Base-by-base conservation (phyloP, 1,140 invertebrate genomes). In the Leptopilina clavipes region DNA sequence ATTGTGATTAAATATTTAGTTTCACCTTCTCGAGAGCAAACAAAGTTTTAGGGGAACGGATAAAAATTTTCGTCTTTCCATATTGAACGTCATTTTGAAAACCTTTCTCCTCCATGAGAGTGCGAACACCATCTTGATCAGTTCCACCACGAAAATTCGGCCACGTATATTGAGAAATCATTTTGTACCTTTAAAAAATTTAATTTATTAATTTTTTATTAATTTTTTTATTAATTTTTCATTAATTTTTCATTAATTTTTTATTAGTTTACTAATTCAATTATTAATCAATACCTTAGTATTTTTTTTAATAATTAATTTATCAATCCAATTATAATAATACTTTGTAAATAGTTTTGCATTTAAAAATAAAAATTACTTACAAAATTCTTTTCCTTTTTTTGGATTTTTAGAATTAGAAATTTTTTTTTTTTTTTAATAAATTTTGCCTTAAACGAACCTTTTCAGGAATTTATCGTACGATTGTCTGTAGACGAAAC, bases 61-160 rank as follows among this genome's bases (percentile, higher is more conserved):
- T 97, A 84, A 99, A 99, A 65, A 99, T 93, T 90, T 99, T 99
- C 1, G 97, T 98, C 79, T 96, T 95, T 10, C 98, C 98, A 84
- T 96, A 98, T 85, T 96, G 96, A 3, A 98, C 97, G 86, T 99
- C 98, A 77, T 94, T 87, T 0, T 91, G 89, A 76, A 98, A 94
- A 22, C 93, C 92, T 84, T 95, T 93, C 83, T 97, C 95, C 52
- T 96, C 91, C 74, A 99, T 93, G 54, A 99, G 93, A 59, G 95
- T 94, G 85, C 93, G 91, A 0, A 96, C 95, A 0, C 96, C 98
- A 78, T 98, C 97, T 85, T 93, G 93, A 71, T 95, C 94, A 52
- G 86, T 92, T 25, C 94, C 94, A 7, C 93, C 93, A 70, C 93
- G 92, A 91, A 95, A 98, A 88, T 98, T 98, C 31, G 98, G 98